These are phyloP conservation scores for Spisula solida DNA, from an alignment of 2,888 invertebrate genomes.

Conservation along the genomic window DNA sequence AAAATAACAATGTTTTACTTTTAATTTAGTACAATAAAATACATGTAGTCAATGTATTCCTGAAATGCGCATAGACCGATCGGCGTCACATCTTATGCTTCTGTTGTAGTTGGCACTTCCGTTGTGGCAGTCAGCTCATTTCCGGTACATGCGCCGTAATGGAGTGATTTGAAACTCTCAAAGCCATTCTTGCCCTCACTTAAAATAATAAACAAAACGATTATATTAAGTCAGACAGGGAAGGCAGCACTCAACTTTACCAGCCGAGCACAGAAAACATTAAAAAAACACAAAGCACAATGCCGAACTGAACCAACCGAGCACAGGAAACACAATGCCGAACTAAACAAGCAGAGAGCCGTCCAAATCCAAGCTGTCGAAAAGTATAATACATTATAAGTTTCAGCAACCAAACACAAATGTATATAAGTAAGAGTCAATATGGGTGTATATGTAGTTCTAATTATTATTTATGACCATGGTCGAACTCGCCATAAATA, in stretches of 20 bases:
- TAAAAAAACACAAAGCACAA: too few relatives aligned
- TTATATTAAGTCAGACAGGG: too few relatives aligned
- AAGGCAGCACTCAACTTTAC: too few relatives aligned
- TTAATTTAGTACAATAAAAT: neutral
- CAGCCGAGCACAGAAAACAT: too few relatives aligned
- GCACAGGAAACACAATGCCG: too few relatives aligned
- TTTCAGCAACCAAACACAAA: too few relatives aligned
- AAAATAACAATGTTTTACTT: neutral
- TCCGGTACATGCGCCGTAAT: constrained; percentile 58
- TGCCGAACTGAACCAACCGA: too few relatives aligned
- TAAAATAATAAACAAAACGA: too few relatives aligned
- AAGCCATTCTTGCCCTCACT: constrained; percentile 52
- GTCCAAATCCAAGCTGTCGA: too few relatives aligned
- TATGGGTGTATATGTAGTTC: neutral
- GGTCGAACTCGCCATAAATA: neutral
- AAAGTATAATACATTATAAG: too few relatives aligned
- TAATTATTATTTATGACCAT: neutral
- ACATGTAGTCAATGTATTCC: neutral
- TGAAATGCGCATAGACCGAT: neutral
- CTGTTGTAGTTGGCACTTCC: neutral
- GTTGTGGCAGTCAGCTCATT: constrained; percentile 39
- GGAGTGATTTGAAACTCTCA: constrained; percentile 47
- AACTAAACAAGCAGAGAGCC: too few relatives aligned
- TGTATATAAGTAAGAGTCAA: too few relatives aligned
- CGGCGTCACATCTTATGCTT: neutral